Evolutionary conservation across 2,797 vertebrate species (phyloP).

Genomic region (Lepidocolaptes lacrymiger): DNA sequence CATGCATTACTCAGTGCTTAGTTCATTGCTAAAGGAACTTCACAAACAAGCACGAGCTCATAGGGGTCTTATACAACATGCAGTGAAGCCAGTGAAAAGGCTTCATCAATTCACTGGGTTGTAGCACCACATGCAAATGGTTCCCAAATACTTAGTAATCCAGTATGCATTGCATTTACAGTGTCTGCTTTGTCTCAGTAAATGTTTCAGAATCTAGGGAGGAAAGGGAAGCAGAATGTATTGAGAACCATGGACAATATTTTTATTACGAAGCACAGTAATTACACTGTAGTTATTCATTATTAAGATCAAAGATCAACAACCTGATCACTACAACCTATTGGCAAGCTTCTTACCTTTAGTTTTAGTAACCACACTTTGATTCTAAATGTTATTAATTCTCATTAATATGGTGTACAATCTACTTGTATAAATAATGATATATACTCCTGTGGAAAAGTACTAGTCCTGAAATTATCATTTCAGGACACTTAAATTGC

Average conservation of each 20-base stretch:
- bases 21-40: not conserved
- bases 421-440: not conserved
- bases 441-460: not conserved
- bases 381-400: not conserved
- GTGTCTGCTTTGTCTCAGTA: not conserved
- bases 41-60: not conserved
- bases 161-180: not conserved
- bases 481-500: not conserved
- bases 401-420: not conserved
- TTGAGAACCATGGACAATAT: not conserved
- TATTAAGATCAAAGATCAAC: not conserved
- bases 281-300: not conserved
- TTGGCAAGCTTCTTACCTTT: not conserved
- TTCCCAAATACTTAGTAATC: not conserved
- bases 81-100: not conserved
- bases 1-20: not conserved
- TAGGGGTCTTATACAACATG: not conserved
- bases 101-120: not conserved
- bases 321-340: not conserved
- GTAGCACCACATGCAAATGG: not conserved
- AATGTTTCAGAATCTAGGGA: not conserved
- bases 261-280: not conserved
- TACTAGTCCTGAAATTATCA: not conserved
- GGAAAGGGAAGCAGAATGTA: not conserved
- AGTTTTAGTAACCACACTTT: not conserved